Evolutionary conservation across 53 echinoderm and acorn worm species (phyloP).

Genomic region (Stichopus horrens): DNA sequence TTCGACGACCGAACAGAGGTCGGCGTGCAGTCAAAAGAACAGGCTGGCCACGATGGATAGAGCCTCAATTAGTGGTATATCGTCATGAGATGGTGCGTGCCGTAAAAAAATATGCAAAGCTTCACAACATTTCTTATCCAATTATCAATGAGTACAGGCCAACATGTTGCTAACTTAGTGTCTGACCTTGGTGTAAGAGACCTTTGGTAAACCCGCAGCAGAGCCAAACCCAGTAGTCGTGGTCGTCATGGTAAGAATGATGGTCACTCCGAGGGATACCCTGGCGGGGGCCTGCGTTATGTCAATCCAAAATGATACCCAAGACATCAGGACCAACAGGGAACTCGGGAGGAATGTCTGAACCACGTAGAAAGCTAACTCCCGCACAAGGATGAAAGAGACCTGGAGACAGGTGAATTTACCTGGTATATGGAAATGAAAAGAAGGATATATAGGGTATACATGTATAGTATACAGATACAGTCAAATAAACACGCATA

Average conservation of each 20-base stretch:
- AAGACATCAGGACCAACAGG: conserved; percentile 81
- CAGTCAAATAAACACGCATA: too few relatives aligned
- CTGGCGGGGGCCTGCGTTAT: conserved; percentile 86
- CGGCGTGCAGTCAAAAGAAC: neutral
- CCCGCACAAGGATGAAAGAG: conserved; percentile 74
- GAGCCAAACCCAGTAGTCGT: conserved; percentile 84
- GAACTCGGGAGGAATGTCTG: conserved; percentile 89
- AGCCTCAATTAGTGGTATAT: too few relatives aligned
- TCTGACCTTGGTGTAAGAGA: conserved; percentile 82
- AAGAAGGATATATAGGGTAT: neutral
- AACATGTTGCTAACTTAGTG: neutral
- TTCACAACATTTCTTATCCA: neutral
- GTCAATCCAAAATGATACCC: conserved; percentile 97
- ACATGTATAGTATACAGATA: too few relatives aligned
- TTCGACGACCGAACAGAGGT: neutral
- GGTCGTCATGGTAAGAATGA: conserved; percentile 90
- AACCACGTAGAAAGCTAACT: conserved; percentile 85
- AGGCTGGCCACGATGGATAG: too few relatives aligned
- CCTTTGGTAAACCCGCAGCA: conserved; percentile 81
- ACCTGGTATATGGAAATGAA: conserved; percentile 40
- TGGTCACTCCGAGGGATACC: conserved; percentile 86
- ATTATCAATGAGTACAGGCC: neutral
- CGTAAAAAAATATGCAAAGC: neutral
- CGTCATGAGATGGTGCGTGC: too few relatives aligned
- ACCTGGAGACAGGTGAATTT: conserved; percentile 78